Evolutionary conservation across 1,140 invertebrate species (phyloP), one percentile per base, ranked within the genome.

Genomic region (Sarcophaga peregrina): DNA sequence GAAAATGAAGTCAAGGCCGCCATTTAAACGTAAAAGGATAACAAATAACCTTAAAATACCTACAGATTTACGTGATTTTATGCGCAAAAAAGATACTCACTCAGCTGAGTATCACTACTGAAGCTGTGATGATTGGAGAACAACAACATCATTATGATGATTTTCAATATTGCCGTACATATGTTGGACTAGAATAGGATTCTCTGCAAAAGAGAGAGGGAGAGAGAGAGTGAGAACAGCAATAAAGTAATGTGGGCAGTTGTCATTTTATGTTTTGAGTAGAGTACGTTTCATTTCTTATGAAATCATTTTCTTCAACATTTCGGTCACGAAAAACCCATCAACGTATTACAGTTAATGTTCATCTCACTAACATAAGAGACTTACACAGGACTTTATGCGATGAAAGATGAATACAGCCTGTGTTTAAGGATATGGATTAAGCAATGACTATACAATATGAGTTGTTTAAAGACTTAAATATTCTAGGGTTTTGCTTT

Each of bases 21-120:
- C 17, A 68, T 58, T 58, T n/a, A 68, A 68, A 68, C 62, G n/a
- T 68, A 68, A 20, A 58, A 58, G 20, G 10, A 68, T 25, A 68
- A 68, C 17, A 68, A 68, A 68, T 68, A 68, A 20, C 62, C 17
- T 68, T 68, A 68, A 68, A 68, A 68, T 68, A 68, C 62, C 62
- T 68, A 20, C 15, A 68, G 62, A 68, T 68, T 68, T 68, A 68
- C 62, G 62, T 68, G 62, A 68, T 68, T 68, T 68, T 68, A 68
- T 68, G 62, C n/a, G n/a, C 17, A 15, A 62, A 62, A 62, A 62
- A 62, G 15, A 8, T 17, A 68, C n/a, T 9, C 7, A 68, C 17
- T 20, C 8, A 58, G 13, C 54, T 58, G 7, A 58, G n/a, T n/a
- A 58, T 20, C 17, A 68, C 5, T 68, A 20, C 8, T n/a, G n/a